These are phyloP conservation scores for Sphaerophoria rueppellii DNA, from an alignment of 2,888 invertebrate species.

Conservation along the genomic window DNA sequence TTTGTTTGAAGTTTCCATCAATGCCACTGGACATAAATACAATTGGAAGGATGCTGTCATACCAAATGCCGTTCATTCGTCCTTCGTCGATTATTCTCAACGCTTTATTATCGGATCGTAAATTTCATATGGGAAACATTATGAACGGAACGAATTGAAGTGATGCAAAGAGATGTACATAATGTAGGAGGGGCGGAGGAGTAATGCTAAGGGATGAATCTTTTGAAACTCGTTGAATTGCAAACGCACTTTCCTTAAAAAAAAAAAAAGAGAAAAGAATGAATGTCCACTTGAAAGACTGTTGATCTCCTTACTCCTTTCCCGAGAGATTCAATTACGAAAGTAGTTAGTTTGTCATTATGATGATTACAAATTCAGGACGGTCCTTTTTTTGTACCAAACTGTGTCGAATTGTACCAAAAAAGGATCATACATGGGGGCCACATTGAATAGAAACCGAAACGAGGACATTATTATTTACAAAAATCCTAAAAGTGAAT, in stretches of 20 bases:
- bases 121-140: slow-evolving; percentile 62
- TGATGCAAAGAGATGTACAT: slow-evolving; percentile 29
- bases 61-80: slow-evolving; percentile 37
- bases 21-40: slow-evolving; percentile 49
- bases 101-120: slow-evolving; percentile 69
- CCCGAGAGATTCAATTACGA: slow-evolving; percentile 71
- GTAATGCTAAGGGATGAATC: slow-evolving; percentile 44
- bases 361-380: slow-evolving; percentile 57
- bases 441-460: slow-evolving; percentile 18
- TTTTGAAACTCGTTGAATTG: not conserved
- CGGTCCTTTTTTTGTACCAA: not conserved
- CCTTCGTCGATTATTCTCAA: slow-evolving; percentile 63
- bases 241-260: not conserved
- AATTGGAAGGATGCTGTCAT: not conserved
- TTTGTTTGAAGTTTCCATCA: slow-evolving; percentile 70
- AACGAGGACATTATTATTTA: not conserved
- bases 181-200: not conserved
- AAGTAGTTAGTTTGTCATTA: slow-evolving; percentile 69
- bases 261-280: not conserved
- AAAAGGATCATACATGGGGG: not conserved
- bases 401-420: not conserved
- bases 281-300: slow-evolving; percentile 71
- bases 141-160: slow-evolving; percentile 58
- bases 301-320: slow-evolving; percentile 40
- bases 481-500: slow-evolving; percentile 10